Evolutionary conservation across 2,888 invertebrate genomes (phyloP), one percentile per base, ranked within the genome.

Genomic region (Pteria penguin): DNA sequence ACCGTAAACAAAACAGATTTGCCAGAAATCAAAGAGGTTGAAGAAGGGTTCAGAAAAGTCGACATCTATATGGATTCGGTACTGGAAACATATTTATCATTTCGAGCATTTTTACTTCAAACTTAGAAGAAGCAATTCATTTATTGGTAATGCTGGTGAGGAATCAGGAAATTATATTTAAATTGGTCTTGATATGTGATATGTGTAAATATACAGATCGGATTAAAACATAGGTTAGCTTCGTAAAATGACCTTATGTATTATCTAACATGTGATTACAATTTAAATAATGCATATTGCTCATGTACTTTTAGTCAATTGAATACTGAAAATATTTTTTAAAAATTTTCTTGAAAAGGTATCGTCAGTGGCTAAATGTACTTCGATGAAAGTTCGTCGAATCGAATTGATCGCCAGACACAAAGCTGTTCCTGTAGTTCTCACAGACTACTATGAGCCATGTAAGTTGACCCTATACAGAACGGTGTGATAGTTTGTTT

Each of bases 371-470:
- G 52, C 24, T 14, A 74, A 27, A 54, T 74, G 73, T 55, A 33
- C 62, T 18, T 58, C 58, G 32, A 24, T 74, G 1, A n/a, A 61
- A n/a, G 33, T 74, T 5, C 27, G n/a, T 4, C 55, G 73, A 54
- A 55, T 62, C 1, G 26, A 27, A 22, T 14, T 60, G 8, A 60
- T 74, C n/a, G 73, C 73, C 11, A 36, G 68, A n/a, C 62, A 67
- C 18, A 61, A 74, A 61, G 27, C 67, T 26, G 73, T 68, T 1
- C 55, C 68, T 4, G 32, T 74, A 1, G 11, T 5, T 8, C 29
- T 74, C 14, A 31, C 27, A 2, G 73, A 74, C 14, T 68, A 68
- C n/a, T 74, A 67, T 60, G 73, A 74, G 54, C 67, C 73, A 62
- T 54, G 73, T 74, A 62, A 61, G 73, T n/a, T n/a, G n/a, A n/a